Evolutionary conservation across 2,113 vertebrate species (phyloP).

Genomic region (Dendropsophus ebraccatus): DNA sequence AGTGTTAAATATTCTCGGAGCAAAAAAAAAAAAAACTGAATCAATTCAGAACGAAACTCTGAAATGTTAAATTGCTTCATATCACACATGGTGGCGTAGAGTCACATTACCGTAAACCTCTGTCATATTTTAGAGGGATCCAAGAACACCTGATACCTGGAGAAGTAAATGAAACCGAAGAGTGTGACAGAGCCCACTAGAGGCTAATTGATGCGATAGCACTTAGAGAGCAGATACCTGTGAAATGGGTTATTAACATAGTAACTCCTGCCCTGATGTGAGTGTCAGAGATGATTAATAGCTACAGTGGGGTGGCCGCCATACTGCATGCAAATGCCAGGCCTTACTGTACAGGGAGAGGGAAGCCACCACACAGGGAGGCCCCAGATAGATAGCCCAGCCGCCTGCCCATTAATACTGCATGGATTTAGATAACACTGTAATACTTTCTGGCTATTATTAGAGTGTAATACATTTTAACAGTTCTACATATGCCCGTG

Average conservation of each 20-base stretch:
- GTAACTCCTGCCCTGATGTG: conserved; percentile 3
- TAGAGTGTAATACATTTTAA: conserved; percentile 35
- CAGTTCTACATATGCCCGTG: neutral
- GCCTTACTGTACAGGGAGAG: neutral
- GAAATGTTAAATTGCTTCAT: conserved; percentile 21
- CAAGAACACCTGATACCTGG: conserved; percentile 38
- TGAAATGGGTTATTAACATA: conserved; percentile 61
- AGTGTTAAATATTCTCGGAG: neutral
- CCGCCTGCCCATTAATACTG: conserved; percentile 19
- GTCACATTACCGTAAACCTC: conserved; percentile 35
- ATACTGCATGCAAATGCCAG: neutral
- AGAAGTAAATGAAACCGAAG: conserved; percentile 46
- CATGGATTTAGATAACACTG: conserved; percentile 13
- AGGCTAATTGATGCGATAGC: neutral
- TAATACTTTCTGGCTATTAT: conserved; percentile 27
- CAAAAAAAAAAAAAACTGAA: too few relatives aligned
- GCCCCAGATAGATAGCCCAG: neutral
- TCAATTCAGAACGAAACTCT: neutral
- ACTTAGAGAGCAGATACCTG: conserved; percentile 46
- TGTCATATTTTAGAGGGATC: conserved; percentile 2
- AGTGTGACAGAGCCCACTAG: conserved; percentile 35
- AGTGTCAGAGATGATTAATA: conserved; percentile 53
- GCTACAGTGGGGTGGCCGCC: neutral
- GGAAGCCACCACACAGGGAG: neutral
- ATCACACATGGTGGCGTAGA: conserved; percentile 6